Evolutionary conservation across 2,113 vertebrate species (phyloP).

Genomic region (Ctenodactylus gundi): DNA sequence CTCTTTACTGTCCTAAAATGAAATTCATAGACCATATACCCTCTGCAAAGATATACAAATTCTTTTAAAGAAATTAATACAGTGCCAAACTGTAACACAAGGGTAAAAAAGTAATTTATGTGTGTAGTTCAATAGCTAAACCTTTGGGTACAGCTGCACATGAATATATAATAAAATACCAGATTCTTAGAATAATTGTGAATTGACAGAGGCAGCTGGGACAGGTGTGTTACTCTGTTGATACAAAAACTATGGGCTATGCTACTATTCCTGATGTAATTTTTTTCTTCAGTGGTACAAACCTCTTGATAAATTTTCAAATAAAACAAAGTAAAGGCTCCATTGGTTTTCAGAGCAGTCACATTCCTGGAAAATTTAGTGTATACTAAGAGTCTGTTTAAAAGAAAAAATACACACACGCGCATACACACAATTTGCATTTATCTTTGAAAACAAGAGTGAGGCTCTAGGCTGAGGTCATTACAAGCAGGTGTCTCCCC

Average conservation of each 20-base stretch:
- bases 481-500: not conserved
- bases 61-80: not conserved
- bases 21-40: not conserved
- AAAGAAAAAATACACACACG: not conserved
- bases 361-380: not conserved
- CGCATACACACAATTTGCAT: not conserved
- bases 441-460: not conserved
- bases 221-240: rapidly evolving
- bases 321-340: not conserved
- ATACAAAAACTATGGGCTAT: not conserved
- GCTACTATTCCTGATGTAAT: not conserved
- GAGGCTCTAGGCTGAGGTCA: not conserved
- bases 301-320: not conserved
- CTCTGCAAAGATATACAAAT: not conserved
- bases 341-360: not conserved
- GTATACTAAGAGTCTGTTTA: not conserved
- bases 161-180: not conserved
- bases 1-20: not conserved
- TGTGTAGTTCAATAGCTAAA: not conserved
- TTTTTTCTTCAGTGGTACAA: not conserved
- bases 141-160: not conserved
- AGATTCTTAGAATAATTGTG: not conserved
- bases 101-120: not conserved
- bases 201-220: not conserved
- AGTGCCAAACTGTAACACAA: not conserved